Percentiles rank a stretch among this genome's conserved stretches.
Conservation (phyloP, 2,888 invertebrate species). For the Gastrophysa polygoni region DNA sequence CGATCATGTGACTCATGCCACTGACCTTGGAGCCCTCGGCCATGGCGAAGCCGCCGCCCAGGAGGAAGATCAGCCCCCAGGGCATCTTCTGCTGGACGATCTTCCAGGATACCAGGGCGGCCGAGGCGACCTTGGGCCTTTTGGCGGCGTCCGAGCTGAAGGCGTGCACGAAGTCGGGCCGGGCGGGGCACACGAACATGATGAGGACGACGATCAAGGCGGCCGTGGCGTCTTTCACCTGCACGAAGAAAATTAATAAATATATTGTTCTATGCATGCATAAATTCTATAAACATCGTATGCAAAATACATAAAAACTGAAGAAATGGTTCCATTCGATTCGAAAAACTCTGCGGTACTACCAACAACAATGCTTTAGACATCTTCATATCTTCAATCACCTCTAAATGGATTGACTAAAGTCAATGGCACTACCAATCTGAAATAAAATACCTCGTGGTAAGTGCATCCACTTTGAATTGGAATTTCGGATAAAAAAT, state of each 20-base stretch:
- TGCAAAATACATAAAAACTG: no score
- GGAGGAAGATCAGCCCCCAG: constrained; percentile 86
- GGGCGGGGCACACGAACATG: constrained; percentile 83
- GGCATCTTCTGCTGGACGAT: constrained; percentile 84
- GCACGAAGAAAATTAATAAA: constrained; percentile 44
- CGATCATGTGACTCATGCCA: constrained; percentile 78
- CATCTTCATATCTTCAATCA: no score
- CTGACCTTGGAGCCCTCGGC: constrained; percentile 79
- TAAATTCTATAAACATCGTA: no score
- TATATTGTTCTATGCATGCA: no score
- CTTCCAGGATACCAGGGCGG: constrained; percentile 82
- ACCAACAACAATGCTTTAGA: no score
- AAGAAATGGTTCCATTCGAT: no score
- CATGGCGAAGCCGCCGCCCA: constrained; percentile 91
- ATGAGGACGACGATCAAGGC: constrained; percentile 83
- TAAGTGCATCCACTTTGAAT: no score
- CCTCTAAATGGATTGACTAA: no score
- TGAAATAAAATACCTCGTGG: no score
- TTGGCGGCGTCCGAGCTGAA: constrained; percentile 65
- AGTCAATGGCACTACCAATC: no score
- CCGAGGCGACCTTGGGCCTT: constrained; percentile 68
- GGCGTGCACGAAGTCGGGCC: constrained; percentile 75
- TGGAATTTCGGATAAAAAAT: no score
- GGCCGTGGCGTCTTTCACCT: constrained; percentile 83
- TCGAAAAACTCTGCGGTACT: no score